Base-by-base conservation (phyloP, 1,140 invertebrate genomes). In the Formica selysi region DNA sequence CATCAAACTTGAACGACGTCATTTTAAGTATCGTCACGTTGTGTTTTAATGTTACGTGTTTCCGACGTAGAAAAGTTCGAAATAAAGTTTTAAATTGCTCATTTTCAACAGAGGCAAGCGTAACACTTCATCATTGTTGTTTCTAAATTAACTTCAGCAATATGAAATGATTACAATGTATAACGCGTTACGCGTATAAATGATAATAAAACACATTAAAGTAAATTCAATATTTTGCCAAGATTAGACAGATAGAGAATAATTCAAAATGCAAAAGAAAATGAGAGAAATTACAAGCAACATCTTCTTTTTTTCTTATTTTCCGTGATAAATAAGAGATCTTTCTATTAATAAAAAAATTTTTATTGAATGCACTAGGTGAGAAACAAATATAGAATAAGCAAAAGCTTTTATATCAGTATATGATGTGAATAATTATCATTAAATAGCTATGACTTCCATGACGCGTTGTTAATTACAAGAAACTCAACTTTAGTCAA, bases 11-110 rank as follows among this genome's bases (percentile, higher is more conserved):
- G 13, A 67, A 71, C 26, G 51, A 61, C 19, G 38, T 62, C 26
- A 51, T 62, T 61, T 26, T 8, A 22, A 61, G 5, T 59, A 57
- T 80, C 54, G 68, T 22, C 68, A 73, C 67, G 64, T 38, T 38
- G 44, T 54, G 29, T 70, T 80, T 70, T 48, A 70, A 80, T 32
- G 26, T 70, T 80, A 80, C 64, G 67, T 81, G 36, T 67, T 26
- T 32, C 8, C 26, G 36, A 73, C 54, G 19, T 5, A 8, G 3
- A 13, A 10, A 70, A 11, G 67, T 67, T 61, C 11, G 38, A 48
- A 83, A 74, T 59, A 74, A 83, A 73, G n/a, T 57, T 61, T 16
- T 29, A 83, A 74, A 74, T 74, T 74, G 26, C 54, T 29, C 62
- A 57, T 61, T 57, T 62, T 26, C 19, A 61, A 2, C n/a, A 54